phyloP scores from a whole-genome alignment of 2,888 invertebrate genomes.

The Drosophila demipolita region DNA sequence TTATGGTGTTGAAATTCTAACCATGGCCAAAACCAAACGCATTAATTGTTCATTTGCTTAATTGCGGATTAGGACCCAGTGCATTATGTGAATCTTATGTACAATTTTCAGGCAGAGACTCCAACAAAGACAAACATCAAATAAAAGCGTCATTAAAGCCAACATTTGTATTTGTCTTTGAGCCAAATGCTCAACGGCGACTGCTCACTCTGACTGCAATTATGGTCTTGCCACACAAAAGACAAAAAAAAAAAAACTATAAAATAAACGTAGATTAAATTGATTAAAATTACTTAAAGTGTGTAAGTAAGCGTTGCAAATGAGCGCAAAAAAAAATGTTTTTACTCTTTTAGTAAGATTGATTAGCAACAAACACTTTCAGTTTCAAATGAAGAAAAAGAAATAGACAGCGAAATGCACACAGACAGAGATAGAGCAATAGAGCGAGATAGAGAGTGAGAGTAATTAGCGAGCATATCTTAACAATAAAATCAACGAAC shows the following conservation, averaged over 20 bases:
- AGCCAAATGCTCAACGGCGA: slow-evolving; percentile 15
- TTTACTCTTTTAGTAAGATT: slow-evolving; percentile 63
- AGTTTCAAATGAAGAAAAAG: slow-evolving; percentile 56
- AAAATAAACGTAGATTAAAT: slow-evolving; percentile 20
- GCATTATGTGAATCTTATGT: slow-evolving; percentile 19
- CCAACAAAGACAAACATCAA: background rate
- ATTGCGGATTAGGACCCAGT: slow-evolving; percentile 17
- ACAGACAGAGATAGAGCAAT: background rate
- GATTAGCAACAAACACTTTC: slow-evolving; percentile 67
- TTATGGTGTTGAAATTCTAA: slow-evolving; percentile 28
- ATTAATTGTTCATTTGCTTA: background rate
- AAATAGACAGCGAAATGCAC: slow-evolving; percentile 3
- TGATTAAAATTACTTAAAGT: slow-evolving; percentile 29
- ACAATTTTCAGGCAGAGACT: slow-evolving; percentile 9
- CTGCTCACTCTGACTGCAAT: slow-evolving; percentile 4
- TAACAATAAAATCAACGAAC: slow-evolving; percentile 51
- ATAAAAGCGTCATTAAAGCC: slow-evolving; percentile 17
- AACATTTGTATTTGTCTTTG: slow-evolving; percentile 19
- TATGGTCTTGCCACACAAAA: background rate
- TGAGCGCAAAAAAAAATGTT: slow-evolving; percentile 19
- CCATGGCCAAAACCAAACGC: slow-evolving; percentile 10
- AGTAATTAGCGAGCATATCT: slow-evolving; percentile 51
- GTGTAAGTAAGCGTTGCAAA: slow-evolving; percentile 46
- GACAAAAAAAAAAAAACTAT: too few species aligned
- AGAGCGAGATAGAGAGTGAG: slow-evolving; percentile 8